Evolutionary conservation across 2,113 vertebrate species (phyloP).

Genomic region (Larimichthys crocea): DNA sequence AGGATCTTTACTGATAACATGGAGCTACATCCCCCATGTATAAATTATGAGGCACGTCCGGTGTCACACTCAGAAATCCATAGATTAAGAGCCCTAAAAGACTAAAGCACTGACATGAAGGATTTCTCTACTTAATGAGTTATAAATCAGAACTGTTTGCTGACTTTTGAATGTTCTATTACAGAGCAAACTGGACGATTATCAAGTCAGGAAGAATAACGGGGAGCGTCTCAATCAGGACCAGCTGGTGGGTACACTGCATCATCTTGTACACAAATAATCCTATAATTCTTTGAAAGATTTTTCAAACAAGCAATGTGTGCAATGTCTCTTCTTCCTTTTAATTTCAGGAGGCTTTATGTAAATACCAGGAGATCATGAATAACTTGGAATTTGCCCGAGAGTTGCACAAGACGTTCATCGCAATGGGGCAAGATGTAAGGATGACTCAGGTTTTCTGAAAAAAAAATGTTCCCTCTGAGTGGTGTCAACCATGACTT

Average conservation of each 20-base stretch:
- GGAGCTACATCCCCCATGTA: neutral
- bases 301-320: neutral
- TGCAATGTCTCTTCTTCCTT: slow-evolving; percentile 6
- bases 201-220: slow-evolving; percentile 93
- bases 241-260: slow-evolving; percentile 88
- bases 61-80: neutral
- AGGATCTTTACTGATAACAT: neutral
- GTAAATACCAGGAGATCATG: slow-evolving; percentile 94
- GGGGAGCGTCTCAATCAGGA: slow-evolving; percentile 97
- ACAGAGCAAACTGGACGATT: slow-evolving; percentile 96
- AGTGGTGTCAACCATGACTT: neutral
- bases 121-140: neutral
- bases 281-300: neutral
- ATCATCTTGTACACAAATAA: neutral
- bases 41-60: neutral
- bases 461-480: neutral
- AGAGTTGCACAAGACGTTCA: slow-evolving; percentile 95
- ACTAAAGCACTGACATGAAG: neutral
- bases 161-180: slow-evolving; percentile 13
- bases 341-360: slow-evolving; percentile 90
- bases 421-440: slow-evolving; percentile 96
- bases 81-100: neutral
- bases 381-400: slow-evolving; percentile 97
- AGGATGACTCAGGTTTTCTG: slow-evolving; percentile 68
- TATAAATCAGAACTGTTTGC: neutral